A percentile compares a stretch with the other conserved stretches of the same genome.
Evolutionary conservation across 2,113 vertebrate genomes (phyloP).

Genomic region (Hiodon alosoides): DNA sequence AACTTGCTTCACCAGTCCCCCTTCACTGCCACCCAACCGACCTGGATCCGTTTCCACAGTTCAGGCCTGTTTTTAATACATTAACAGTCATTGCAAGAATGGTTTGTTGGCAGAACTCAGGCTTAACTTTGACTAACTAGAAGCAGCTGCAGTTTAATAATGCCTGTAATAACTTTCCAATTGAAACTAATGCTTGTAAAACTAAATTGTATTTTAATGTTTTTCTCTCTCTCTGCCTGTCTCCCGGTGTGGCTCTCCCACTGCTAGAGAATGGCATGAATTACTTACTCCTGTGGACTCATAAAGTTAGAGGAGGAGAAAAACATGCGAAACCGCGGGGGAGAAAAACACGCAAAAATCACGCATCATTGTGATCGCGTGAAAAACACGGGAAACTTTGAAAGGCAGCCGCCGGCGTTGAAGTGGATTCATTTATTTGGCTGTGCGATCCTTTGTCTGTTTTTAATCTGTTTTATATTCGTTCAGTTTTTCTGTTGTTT

Average conservation of each 20-base stretch:
- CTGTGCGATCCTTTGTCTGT: too few species aligned
- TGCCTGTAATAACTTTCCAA: slow-evolving; percentile 39
- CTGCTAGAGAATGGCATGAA: slow-evolving; percentile 22
- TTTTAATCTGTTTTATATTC: too few species aligned
- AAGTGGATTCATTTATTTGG: background rate
- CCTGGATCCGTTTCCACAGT: background rate
- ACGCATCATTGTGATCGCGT: slow-evolving; percentile 38
- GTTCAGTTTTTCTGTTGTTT: too few species aligned
- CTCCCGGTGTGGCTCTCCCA: slow-evolving; percentile 19
- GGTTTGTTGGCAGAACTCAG: background rate
- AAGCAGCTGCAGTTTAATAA: slow-evolving; percentile 43
- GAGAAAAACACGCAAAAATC: slow-evolving; percentile 35
- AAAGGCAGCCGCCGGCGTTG: slow-evolving; percentile 22
- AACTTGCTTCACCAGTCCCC: background rate
- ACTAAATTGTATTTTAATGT: slow-evolving; percentile 44
- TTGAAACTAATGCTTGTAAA: slow-evolving; percentile 39
- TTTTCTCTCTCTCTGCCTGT: slow-evolving; percentile 27
- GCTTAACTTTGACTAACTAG: slow-evolving; percentile 18
- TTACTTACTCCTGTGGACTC: slow-evolving; percentile 37
- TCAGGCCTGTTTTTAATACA: background rate
- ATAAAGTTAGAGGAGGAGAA: slow-evolving; percentile 28
- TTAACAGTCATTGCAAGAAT: background rate
- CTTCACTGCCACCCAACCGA: background rate
- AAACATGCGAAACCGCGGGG: background rate
- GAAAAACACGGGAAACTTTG: slow-evolving; percentile 9